Evolutionary conservation across 2,113 vertebrate species (phyloP).

Genomic region (Lepidothrix coronata): DNA sequence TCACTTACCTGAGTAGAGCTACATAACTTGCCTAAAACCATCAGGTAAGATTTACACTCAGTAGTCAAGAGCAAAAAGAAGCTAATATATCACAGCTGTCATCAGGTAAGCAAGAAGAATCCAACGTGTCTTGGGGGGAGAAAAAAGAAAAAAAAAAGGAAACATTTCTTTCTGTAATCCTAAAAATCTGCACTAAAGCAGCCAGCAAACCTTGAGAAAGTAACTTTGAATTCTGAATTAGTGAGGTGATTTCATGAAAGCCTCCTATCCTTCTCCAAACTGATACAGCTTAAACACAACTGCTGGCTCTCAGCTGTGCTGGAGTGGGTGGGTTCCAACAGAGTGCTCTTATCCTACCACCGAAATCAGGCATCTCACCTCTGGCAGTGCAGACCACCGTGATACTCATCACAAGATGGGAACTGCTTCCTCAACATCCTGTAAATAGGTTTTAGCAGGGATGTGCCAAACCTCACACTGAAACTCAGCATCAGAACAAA

Average conservation of each 20-base stretch:
- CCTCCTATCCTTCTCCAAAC: background rate
- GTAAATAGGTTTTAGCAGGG: background rate
- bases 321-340: background rate
- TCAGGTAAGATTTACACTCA: constrained; percentile 1
- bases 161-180: background rate
- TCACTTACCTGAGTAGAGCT: background rate
- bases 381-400: background rate
- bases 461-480: background rate
- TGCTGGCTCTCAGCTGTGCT: background rate
- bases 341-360: background rate
- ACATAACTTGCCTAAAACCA: background rate
- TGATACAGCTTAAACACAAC: background rate
- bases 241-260: background rate
- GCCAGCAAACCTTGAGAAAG: background rate
- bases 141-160: background rate
- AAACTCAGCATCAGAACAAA: background rate
- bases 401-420: background rate
- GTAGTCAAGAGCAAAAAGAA: background rate
- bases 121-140: background rate
- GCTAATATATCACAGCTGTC: background rate
- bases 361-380: background rate
- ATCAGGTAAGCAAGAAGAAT: constrained; percentile 6
- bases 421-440: background rate
- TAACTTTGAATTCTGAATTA: background rate
- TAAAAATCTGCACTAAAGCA: background rate